Base-by-base conservation (phyloP, 2,888 invertebrate species). In the Tromatobia lineatoria region DNA sequence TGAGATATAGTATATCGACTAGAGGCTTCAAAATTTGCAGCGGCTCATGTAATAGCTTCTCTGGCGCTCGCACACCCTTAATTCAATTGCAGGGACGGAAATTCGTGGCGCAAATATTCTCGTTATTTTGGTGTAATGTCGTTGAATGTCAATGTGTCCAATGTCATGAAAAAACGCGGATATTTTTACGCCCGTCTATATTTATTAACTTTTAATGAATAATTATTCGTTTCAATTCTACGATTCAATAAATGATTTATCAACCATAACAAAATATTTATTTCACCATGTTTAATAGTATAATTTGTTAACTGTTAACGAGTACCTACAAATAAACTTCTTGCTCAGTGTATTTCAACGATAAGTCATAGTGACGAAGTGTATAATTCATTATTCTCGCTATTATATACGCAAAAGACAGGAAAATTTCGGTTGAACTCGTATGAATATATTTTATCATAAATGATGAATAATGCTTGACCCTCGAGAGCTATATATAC, bases 391-490 rank as follows among this genome's bases (percentile, higher is more conserved):
- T 82, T 82, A 69, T 50, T 10, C 66, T 73, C 52, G 42, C 67
- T 67, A 67, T 61, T 78, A 78, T 23, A 66, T 15, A 23, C 71
- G 59, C 66, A 67, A 77, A 73, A 38, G 20, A 59, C 34, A n/a
- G 47, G 50, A 52, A n/a, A 66, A 25, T 71, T 42, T 82, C 59
- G 50, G 71, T 70, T 25, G 59, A 42, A 13, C 47, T n/a, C 20
- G n/a, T n/a, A 50, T 18, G 42, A 13, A 59, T 18, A 38, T 61
- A 57, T 77, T 61, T 74, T 78, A 45, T 45, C 25, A 67, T 45
- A 23, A 38, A 69, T 69, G 78, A 71, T 76, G 52, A 76, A 83
- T 80, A 76, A 73, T 29, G 80, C 67, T 80, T 50, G 83, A 83
- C 76, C 59, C 59, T 52, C 25, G 18, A 50, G 42, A 29, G 52